These are phyloP conservation scores for Mamestra configurata DNA, from an alignment of 1,140 invertebrate genomes.

Conservation along the genomic window DNA sequence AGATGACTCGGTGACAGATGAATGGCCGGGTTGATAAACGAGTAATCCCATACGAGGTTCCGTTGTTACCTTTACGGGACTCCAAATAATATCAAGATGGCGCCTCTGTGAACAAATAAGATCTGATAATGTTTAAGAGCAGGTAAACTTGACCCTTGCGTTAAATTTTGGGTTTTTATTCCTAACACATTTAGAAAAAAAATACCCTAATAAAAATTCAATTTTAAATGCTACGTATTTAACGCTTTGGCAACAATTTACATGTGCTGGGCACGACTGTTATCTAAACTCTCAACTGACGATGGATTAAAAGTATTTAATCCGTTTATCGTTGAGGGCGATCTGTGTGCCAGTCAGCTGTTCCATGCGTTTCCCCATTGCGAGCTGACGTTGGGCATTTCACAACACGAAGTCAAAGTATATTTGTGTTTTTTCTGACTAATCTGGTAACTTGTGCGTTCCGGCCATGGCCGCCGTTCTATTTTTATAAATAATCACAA, in stretches of 20 bases:
- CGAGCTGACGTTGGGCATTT: constrained; percentile 5
- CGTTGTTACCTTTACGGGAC: constrained; percentile 48
- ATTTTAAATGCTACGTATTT: constrained; percentile 47
- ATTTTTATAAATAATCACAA: constrained; percentile 38
- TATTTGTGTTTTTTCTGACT: constrained; percentile 23
- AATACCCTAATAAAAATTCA: constrained; percentile 44
- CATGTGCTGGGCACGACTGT: constrained; percentile 1
- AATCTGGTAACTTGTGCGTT: constrained; percentile 4
- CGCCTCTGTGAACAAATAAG: constrained; percentile 56
- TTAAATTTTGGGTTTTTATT: constrained; percentile 51
- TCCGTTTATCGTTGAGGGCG: constrained; percentile 34
- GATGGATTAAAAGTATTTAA: constrained; percentile 43
- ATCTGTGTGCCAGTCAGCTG: constrained; percentile 42
- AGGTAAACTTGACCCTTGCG: constrained; percentile 54
- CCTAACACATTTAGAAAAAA: constrained; percentile 25
- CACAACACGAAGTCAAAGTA: constrained; percentile 7
- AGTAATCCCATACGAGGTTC: constrained; percentile 44
- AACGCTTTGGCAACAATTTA: constrained; percentile 43
- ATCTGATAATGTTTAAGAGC: constrained; percentile 59
- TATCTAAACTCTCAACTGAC: constrained; percentile 16
- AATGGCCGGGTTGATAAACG: constrained; percentile 49
- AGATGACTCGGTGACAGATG: constrained; percentile 43
- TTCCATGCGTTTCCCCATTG: constrained; percentile 27
- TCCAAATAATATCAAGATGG: constrained; percentile 56
- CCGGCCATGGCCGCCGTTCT: constrained; percentile 7